A percentile compares a stretch with the other conserved stretches of the same genome.
Evolutionary conservation across 2,888 invertebrate species (phyloP).

Genomic region (Dasypolia templi): DNA sequence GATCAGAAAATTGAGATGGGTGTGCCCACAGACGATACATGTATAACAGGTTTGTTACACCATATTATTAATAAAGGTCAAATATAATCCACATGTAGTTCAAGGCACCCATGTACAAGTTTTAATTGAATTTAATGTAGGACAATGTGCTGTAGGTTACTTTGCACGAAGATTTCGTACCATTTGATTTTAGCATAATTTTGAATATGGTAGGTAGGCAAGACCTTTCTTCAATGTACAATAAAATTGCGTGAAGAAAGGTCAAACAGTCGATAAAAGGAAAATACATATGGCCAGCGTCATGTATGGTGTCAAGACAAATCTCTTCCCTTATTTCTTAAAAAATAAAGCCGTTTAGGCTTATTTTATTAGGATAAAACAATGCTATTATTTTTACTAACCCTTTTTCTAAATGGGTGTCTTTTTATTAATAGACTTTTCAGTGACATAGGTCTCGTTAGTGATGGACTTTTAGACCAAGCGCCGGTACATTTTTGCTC

Average conservation of each 20-base stretch:
- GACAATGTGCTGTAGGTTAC: slow-evolving; percentile 61
- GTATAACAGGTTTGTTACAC: slow-evolving; percentile 10
- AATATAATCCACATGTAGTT: slow-evolving; percentile 60
- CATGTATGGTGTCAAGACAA: background rate
- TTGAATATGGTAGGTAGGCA: too few relatives aligned
- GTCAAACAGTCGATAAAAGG: background rate
- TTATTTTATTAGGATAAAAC: too few relatives aligned
- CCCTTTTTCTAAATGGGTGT: background rate
- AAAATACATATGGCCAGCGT: background rate
- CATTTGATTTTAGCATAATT: slow-evolving; percentile 24
- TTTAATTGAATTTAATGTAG: slow-evolving; percentile 59
- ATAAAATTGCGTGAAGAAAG: too few relatives aligned
- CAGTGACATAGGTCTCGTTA: background rate
- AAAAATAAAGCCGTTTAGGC: background rate
- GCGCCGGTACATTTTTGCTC: background rate
- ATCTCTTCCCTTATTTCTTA: background rate
- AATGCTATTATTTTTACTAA: background rate
- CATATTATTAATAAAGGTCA: slow-evolving; percentile 50
- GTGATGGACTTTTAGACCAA: background rate
- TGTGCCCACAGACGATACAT: slow-evolving; percentile 3
- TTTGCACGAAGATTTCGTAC: slow-evolving; percentile 50
- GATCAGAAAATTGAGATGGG: background rate
- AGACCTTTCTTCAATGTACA: background rate
- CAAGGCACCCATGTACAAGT: slow-evolving; percentile 61
- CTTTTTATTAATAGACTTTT: background rate